Base-by-base conservation (phyloP, 2,888 invertebrate genomes). In the Pheosia tremula region DNA sequence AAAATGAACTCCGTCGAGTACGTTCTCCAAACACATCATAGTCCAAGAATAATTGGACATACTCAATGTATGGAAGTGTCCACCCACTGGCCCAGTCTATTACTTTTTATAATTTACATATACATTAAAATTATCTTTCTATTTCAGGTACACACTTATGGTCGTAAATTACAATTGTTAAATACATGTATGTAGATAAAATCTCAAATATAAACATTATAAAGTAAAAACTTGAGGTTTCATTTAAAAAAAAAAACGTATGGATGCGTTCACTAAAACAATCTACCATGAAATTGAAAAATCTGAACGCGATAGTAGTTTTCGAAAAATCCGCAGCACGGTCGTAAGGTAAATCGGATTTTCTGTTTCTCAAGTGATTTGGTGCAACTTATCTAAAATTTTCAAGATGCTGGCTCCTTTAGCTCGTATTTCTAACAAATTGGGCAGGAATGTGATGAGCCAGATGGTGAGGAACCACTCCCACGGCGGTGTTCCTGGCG, bases 401-500 rank as follows among this genome's bases (percentile, higher is more conserved):
- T 66, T 62, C 75, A 90, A 86, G 82, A 93, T 93, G 93, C 75
- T 89, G 64, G 82, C 84, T 69, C 87, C 92, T 50, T 67, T 93
- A 62, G 83, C 90, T 73, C 90, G 93, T 73, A 79, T 88, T 62
- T 87, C 88, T 50, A 93, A 85, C 77, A 87, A 80, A 69, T 74
- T 92, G 50, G 90, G 93, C 69, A 90, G 88, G 67, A 91, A 92
- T 88, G 88, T 90, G 66, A 85, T 93, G 83, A 88, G 85, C 66
- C 90, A 84, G 68, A 79, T 89, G 66, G 86, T 93, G 57, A 89
- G 93, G 74, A 89, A 89, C 73, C 89, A 90, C 74, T 88, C 88
- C 41, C 83, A 90, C 64, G 93, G 93, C 57, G 93, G 93, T 67
- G 77, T 92, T 56, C 90, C 93, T 80, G 93, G 93, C 68, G 93